Conservation (phyloP, 2,888 invertebrate genomes). For the Octonoba sinensis region DNA sequence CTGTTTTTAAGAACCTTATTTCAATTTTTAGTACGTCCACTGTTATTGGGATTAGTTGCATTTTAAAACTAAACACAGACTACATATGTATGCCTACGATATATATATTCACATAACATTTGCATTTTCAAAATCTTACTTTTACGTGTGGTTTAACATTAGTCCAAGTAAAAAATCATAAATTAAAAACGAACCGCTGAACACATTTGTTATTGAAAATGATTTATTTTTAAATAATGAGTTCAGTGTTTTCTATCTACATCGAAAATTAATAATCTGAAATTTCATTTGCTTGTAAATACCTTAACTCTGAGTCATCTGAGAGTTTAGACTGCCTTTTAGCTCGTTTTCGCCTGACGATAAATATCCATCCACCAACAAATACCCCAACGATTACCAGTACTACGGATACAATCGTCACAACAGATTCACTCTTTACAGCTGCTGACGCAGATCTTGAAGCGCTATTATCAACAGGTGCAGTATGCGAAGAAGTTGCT, state of each 20-base stretch:
- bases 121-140: too few relatives aligned
- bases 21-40: too few relatives aligned
- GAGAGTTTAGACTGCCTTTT: constrained; percentile 39
- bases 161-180: too few relatives aligned
- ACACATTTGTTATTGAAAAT: too few relatives aligned
- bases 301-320: constrained; percentile 60
- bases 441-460: constrained; percentile 16
- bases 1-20: too few relatives aligned
- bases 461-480: constrained; percentile 1
- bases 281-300: constrained; percentile 45
- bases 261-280: too few relatives aligned
- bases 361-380: not conserved
- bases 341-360: constrained; percentile 1
- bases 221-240: too few relatives aligned
- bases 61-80: not conserved
- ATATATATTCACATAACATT: not conserved
- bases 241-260: too few relatives aligned
- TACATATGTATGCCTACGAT: not conserved
- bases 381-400: constrained; percentile 6
- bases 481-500: not conserved
- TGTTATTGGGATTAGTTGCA: too few relatives aligned
- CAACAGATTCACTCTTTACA: not conserved
- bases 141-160: too few relatives aligned
- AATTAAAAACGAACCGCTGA: too few relatives aligned
- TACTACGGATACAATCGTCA: constrained; percentile 19